These are phyloP conservation scores for Cosmia pyralina DNA, from an alignment of 2,888 invertebrate species.

Conservation along the genomic window DNA sequence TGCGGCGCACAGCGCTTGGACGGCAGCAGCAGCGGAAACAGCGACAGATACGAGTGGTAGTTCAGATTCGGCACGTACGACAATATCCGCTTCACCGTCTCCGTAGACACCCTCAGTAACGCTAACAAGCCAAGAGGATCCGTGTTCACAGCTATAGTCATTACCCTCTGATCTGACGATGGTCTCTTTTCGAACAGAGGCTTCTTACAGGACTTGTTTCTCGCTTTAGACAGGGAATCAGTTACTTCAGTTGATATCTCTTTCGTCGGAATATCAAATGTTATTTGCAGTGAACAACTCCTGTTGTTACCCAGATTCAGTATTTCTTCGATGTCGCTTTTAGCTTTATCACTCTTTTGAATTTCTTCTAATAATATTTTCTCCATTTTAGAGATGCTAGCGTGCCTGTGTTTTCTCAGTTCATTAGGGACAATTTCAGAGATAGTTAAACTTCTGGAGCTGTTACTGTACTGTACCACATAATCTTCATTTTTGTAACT, in stretches of 20 bases:
- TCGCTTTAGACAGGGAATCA: slow-evolving; percentile 68
- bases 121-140: slow-evolving; percentile 81
- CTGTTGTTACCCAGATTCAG: slow-evolving; percentile 61
- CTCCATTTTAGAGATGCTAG: slow-evolving; percentile 59
- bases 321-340: slow-evolving; percentile 72
- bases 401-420: slow-evolving; percentile 24
- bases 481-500: slow-evolving; percentile 56
- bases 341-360: slow-evolving; percentile 74
- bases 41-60: slow-evolving; percentile 72
- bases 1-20: slow-evolving; percentile 48
- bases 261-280: slow-evolving; percentile 77
- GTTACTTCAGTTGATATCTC: slow-evolving; percentile 79
- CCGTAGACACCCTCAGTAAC: slow-evolving; percentile 78
- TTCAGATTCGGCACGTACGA: slow-evolving; percentile 78
- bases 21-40: slow-evolving; percentile 63
- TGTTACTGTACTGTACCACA: slow-evolving; percentile 58
- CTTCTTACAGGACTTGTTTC: slow-evolving; percentile 29
- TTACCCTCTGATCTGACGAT: slow-evolving; percentile 27
- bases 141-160: slow-evolving; percentile 83
- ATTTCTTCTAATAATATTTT: slow-evolving; percentile 72
- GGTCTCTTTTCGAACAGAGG: slow-evolving; percentile 21
- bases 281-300: slow-evolving; percentile 70
- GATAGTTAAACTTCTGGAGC: slow-evolving; percentile 53
- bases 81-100: slow-evolving; percentile 76
- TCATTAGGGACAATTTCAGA: slow-evolving; percentile 41